These are phyloP conservation scores for Siderastrea radians DNA, from an alignment of 92 coral and sea anemone species.

Conservation along the genomic window DNA sequence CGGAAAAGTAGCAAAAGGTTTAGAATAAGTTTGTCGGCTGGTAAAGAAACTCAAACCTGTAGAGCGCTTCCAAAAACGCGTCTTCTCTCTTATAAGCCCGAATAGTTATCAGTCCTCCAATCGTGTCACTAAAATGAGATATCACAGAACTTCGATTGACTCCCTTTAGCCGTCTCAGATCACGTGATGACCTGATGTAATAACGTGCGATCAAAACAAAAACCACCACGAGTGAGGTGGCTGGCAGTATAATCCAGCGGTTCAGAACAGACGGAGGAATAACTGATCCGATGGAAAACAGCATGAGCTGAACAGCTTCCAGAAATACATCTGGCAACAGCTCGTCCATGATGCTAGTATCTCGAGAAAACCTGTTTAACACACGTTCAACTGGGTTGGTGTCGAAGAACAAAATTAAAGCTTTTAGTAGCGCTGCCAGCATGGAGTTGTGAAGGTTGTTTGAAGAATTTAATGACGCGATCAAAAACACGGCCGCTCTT, in stretches of 20 bases:
- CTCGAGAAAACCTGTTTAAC: slow-evolving; percentile 73
- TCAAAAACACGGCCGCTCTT: slow-evolving; percentile 68
- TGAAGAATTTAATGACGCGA: slow-evolving; percentile 67
- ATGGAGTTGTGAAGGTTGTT: slow-evolving; percentile 65
- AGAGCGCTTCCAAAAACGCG: slow-evolving; percentile 19
- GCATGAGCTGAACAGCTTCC: slow-evolving; percentile 26
- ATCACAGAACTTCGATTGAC: slow-evolving; percentile 23
- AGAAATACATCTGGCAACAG: slow-evolving; percentile 30
- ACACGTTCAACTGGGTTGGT: slow-evolving; percentile 74
- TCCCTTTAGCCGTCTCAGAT: slow-evolving; percentile 55
- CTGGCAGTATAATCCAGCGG: slow-evolving; percentile 63
- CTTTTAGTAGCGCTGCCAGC: slow-evolving; percentile 68
- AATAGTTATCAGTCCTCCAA: slow-evolving; percentile 51
- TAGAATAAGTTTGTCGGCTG: too few species aligned
- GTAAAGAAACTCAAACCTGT: slow-evolving; percentile 16
- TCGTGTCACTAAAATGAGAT: slow-evolving; percentile 51
- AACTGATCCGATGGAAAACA: slow-evolving; percentile 32
- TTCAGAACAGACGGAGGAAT: slow-evolving; percentile 43
- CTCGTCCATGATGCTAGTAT: slow-evolving; percentile 48
- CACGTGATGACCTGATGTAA: slow-evolving; percentile 51
- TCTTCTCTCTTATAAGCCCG: slow-evolving; percentile 57
- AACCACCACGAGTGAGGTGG: slow-evolving; percentile 20
- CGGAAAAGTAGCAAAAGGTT: too few species aligned
- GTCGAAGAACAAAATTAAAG: slow-evolving; percentile 65
- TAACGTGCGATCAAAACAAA: slow-evolving; percentile 42